Base-by-base conservation (phyloP, 2,797 vertebrate genomes). In the Scolopax rusticola region DNA sequence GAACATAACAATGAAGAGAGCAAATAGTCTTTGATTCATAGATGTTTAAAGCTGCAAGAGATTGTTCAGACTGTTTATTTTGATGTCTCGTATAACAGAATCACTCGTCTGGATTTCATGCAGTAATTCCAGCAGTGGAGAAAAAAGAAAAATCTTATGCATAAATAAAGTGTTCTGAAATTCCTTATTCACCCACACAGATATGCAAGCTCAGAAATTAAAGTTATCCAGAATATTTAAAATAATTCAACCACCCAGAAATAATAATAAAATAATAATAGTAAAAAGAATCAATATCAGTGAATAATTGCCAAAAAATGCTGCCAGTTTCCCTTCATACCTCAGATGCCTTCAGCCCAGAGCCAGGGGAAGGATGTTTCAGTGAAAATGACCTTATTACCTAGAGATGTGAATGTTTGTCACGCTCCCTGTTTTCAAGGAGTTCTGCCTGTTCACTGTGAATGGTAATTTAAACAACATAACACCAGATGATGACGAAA, bases 11-110 rank as follows among this genome's bases (percentile, higher is more conserved):
- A 91, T 61, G 85, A 91, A 88, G 38, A 86, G 38, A 91, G 50
- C 48, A 95, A 91, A 93, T 23, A 91, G 82, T 71, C 73, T 91
- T 94, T 91, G 87, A 94, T 95, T 95, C 87, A 89, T 68, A 87
- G 87, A 89, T 64, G 33, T 53, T 95, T 95, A 97, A 96, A 95
- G 38, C 73, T 91, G 33, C 57, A 93, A 88, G 65, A 94, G 65
- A 84, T 61, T 94, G 57, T 93, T 96, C 53, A 57, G 45, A 36
- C 60, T 80, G 64, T 89, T 93, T 95, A 95, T 95, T 95, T 87
- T 94, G 76, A 81, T 90, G 83, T 91, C 69, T 90, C 8, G 1
- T 70, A n/a, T 88, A 92, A 87, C 45, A 40, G 57, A 95, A 87
- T 75, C 65, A 53, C 54, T 93, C 3, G 0, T 67, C 69, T 89